Conservation (phyloP, 2,113 vertebrate species). For the Rhegmatorhina hoffmannsi region DNA sequence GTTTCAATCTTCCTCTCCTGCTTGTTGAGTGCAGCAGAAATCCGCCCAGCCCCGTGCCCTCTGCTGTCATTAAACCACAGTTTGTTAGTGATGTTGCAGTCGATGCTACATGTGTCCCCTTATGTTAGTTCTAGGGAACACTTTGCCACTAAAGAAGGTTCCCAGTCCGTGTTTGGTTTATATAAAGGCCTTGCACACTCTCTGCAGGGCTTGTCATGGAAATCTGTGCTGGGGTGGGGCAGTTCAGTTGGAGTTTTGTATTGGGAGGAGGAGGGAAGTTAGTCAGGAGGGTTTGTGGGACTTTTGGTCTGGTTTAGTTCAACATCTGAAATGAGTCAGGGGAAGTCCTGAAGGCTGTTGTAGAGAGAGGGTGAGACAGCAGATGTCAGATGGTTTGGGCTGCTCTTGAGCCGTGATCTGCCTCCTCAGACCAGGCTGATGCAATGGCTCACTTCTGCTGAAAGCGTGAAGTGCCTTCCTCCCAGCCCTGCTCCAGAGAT, state of each 20-base stretch:
- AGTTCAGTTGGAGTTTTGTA: not conserved
- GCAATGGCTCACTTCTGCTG: fast-evolving
- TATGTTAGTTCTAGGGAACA: not conserved
- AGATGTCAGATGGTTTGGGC: not conserved
- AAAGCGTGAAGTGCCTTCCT: not conserved
- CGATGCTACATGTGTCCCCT: fast-evolving
- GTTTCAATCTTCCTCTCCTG: not conserved
- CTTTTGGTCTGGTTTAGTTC: not conserved
- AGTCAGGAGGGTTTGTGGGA: fast-evolving
- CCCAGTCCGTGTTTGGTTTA: not conserved
- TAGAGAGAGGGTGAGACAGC: not conserved
- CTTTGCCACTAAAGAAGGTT: not conserved
- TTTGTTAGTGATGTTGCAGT: not conserved
- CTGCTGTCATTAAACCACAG: not conserved
- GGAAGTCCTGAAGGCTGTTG: not conserved
- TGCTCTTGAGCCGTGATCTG: not conserved
- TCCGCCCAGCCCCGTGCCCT: not conserved
- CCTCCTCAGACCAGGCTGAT: not conserved
- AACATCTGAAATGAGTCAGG: not conserved
- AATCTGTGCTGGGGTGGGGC: not conserved
- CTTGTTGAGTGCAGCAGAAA: fast-evolving
- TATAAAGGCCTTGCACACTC: not conserved
- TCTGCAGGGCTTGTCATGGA: not conserved
- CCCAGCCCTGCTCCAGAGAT: not conserved
- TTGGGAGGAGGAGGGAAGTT: not conserved